Conservation (phyloP, 2,113 vertebrate species). For the Chaetodon trifascialis region DNA sequence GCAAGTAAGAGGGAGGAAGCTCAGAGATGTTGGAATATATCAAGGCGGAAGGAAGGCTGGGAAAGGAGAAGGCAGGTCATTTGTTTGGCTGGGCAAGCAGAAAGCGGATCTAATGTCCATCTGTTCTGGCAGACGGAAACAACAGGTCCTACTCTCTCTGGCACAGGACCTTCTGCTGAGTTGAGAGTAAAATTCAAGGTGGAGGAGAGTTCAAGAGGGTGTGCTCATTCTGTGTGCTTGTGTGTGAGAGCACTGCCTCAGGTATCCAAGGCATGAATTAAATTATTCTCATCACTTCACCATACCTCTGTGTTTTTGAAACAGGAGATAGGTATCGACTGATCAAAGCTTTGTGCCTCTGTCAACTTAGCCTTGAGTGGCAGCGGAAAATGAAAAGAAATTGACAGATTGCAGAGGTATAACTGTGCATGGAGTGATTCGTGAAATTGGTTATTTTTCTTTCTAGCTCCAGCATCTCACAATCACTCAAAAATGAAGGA, state of each 20-base stretch:
- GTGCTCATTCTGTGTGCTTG: conserved; percentile 27
- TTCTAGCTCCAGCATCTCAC: conserved; percentile 61
- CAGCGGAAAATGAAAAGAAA: conserved; percentile 64
- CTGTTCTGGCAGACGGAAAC: conserved; percentile 79
- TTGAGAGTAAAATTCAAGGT: conserved; percentile 60
- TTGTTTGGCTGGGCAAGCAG: conserved; percentile 66
- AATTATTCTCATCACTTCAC: conserved; percentile 61
- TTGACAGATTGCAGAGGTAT: conserved; percentile 50
- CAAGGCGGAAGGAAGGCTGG: conserved; percentile 47
- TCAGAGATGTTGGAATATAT: conserved; percentile 42
- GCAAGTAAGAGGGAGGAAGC: conserved; percentile 35
- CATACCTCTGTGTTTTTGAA: conserved; percentile 59
- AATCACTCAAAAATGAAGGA: conserved; percentile 40
- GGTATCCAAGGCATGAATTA: conserved; percentile 69
- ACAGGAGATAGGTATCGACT: conserved; percentile 36
- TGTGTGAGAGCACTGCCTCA: conserved; percentile 63
- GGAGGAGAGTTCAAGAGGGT: conserved; percentile 70
- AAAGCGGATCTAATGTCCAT: conserved; percentile 78
- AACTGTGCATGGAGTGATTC: conserved; percentile 70
- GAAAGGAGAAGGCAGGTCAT: conserved; percentile 59
- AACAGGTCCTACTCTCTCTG: conserved; percentile 68
- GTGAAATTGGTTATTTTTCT: conserved; percentile 72
- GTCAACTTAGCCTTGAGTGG: conserved; percentile 46
- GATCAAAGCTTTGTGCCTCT: conserved; percentile 42
- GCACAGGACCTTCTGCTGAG: conserved; percentile 70